Evolutionary conservation across 2,113 vertebrate species (phyloP), one percentile per base, ranked within the genome.

Genomic region (Burhinus oedicnemus): DNA sequence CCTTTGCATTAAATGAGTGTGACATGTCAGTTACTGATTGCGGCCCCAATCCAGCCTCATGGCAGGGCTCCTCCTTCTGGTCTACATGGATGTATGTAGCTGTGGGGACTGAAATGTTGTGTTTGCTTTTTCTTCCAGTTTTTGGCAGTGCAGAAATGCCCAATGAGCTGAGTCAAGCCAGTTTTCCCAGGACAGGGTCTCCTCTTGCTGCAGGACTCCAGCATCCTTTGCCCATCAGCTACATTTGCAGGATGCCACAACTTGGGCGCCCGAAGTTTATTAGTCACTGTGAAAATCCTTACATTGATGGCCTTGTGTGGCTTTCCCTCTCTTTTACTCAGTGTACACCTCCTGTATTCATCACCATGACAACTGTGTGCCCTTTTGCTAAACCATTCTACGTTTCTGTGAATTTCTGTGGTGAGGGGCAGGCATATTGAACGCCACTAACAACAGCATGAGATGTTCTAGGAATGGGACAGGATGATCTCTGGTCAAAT

Each of bases 351-450:
- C 0, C 82, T 81, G 30, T 69, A 69, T 77, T 66, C 40, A 61
- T 94, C 58, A 15, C 93, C 82, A 83, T 95, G 87, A 93, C 92
- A 94, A 94, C 82, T 51, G 44, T 22, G 57, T 34, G 51, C 58
- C 84, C 77, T 89, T 82, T 71, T 55, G 49, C 62, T 78, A 4
- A 40, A 7, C 16, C 1, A 1, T 69, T 82, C 15, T 6, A 65
- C 1, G 0, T 90, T 71, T 40, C 77, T n/a, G 27, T 78, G 74
- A 30, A 8, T 83, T 72, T 83, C 66, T 1, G 3, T 65, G 66
- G 23, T 69, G 68, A 54, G 45, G 29, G 66, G 49, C 75, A 83
- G 54, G 62, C 3, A 0, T 27, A 7, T 7, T 54, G 49, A 80
- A 19, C 0, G 0, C 36, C 38, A 26, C 17, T 54, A 40, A 68